Base-by-base conservation (phyloP, 2,113 vertebrate species). In the Oceanites oceanicus region DNA sequence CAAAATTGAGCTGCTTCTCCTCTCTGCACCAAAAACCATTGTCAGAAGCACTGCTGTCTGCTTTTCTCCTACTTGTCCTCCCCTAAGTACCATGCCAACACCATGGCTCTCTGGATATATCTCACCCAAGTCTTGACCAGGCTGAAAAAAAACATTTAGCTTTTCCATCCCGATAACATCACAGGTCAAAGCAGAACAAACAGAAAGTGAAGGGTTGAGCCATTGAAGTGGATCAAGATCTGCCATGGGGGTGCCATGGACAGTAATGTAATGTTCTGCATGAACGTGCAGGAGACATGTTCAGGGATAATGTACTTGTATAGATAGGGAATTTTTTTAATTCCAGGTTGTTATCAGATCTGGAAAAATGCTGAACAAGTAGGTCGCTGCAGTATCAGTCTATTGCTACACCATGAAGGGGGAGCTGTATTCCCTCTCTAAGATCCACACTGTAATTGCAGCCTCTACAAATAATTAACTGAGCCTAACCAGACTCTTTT, bases 341-440 rank as follows among this genome's bases (percentile, higher is more conserved):
- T 92, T 86, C 90, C 85, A 88, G 13, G 20, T 14, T 75, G 45
- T 96, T 96, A 97, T 97, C 94, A 95, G 96, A 95, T 95, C 61
- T 75, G 78, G 27, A 93, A 97, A 84, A 95, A 95, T 92, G 94
- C 82, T 96, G 68, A 83, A 90, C 2, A 14, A 86, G 42, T 90
- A 27, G n/a, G 71, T 74, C 4, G 0, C 55, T 88, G 44, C 32
- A 72, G 15, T 81, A 84, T 59, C 75, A 85, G 47, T 44, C 30
- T 77, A 55, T 36, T 86, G 72, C 30, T 89, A 42, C 53, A 61
- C 65, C 15, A 30, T 13, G 12, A 92, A 75, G 34, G 56, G 50
- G 68, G 49, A 92, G 50, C 32, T 82, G 44, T 85, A 49, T 68
- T 94, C 56, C 61, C 32, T 81, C 40, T 65, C 42, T 56, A 44